Evolutionary conservation across 2,797 vertebrate species (phyloP).

Genomic region (Margarornis squamiger): DNA sequence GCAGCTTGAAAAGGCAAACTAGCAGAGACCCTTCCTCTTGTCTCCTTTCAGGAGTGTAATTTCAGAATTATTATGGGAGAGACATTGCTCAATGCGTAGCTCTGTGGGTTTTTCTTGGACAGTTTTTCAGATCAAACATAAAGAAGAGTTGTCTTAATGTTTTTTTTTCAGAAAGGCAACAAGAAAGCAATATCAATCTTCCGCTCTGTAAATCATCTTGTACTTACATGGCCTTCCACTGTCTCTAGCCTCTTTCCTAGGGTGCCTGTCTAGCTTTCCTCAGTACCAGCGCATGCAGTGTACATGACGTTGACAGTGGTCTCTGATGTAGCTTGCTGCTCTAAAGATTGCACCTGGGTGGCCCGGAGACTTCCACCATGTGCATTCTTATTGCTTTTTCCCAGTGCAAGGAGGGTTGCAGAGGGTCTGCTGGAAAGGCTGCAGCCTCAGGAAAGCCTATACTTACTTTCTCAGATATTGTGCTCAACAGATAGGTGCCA

Average conservation of each 20-base stretch:
- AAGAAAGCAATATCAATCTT: not conserved
- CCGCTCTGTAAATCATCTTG: not conserved
- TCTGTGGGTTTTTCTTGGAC: not conserved
- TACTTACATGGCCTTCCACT: accelerated
- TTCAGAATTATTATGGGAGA: not conserved
- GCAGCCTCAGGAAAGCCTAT: not conserved
- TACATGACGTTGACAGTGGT: accelerated
- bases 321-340: not conserved
- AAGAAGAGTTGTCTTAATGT: not conserved
- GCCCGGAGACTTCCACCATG: not conserved
- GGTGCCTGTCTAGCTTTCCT: not conserved
- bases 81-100: not conserved
- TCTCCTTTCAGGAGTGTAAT: not conserved
- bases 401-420: accelerated
- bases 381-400: not conserved
- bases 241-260: not conserved
- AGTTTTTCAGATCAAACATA: not conserved
- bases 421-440: not conserved
- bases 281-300: not conserved
- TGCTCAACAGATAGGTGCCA: not conserved
- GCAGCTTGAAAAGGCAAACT: not conserved
- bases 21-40: not conserved
- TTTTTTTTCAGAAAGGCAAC: not conserved
- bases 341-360: not conserved
- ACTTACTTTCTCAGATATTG: not conserved